These are phyloP conservation scores for Acanthochromis polyacanthus DNA, from an alignment of 2,113 vertebrate genomes.

Conservation along the genomic window DNA sequence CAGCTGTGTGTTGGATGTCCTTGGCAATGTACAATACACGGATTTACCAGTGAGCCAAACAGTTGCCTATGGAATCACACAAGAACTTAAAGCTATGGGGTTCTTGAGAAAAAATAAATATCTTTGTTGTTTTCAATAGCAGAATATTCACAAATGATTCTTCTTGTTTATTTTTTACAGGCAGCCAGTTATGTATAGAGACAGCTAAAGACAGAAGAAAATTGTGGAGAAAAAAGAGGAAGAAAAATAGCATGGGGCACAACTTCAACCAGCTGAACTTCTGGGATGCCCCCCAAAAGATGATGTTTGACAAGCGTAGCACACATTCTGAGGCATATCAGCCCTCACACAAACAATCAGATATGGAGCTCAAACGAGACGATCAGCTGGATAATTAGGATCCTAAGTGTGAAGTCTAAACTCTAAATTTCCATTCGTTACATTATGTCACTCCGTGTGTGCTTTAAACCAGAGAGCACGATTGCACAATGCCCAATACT, in stretches of 20 bases:
- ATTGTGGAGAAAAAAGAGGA: no score
- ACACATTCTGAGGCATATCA: slow-evolving; percentile 2
- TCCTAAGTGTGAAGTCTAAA: no score
- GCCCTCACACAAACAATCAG: not conserved
- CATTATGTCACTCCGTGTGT: not conserved
- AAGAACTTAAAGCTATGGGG: no score
- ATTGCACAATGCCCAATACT: not conserved
- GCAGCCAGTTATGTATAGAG: no score
- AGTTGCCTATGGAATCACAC: no score
- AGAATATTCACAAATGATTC: no score
- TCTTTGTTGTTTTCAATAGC: not conserved
- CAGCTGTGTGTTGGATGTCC: not conserved
- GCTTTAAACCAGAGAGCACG: not conserved
- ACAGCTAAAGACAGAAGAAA: no score
- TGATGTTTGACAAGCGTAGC: not conserved
- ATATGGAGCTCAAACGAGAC: not conserved
- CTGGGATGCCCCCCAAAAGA: not conserved
- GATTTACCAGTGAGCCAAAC: no score
- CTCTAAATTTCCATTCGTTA: no score
- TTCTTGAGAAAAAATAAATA: not conserved
- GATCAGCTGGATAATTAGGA: not conserved
- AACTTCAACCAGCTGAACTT: no score
- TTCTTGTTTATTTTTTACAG: no score
- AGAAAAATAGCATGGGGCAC: no score
- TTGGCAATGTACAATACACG: not conserved